phyloP scores from a whole-genome alignment of 2,113 vertebrate species.

The Thermophis baileyi region DNA sequence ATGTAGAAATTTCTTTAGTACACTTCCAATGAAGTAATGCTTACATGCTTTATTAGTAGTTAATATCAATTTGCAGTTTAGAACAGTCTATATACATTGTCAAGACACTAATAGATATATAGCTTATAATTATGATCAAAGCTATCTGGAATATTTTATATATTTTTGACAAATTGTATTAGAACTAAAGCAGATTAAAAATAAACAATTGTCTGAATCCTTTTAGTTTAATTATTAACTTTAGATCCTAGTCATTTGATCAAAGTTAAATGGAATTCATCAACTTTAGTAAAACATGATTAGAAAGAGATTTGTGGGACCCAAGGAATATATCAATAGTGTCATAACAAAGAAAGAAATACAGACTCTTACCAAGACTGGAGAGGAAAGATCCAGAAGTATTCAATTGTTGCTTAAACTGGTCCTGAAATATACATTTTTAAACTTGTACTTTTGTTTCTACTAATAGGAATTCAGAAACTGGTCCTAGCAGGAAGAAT shows the following conservation, averaged over 20 bases:
- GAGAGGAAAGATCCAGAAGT: not conserved
- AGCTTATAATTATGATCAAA: not conserved
- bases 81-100: not conserved
- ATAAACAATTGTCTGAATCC: not conserved
- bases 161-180: not conserved
- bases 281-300: not conserved
- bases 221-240: not conserved
- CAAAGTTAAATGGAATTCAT: not conserved
- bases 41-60: not conserved
- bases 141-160: not conserved
- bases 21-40: not conserved
- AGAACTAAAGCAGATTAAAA: not conserved
- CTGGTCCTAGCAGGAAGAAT: slow-evolving; percentile 97
- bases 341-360: not conserved
- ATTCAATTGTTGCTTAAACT: not conserved
- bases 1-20: not conserved
- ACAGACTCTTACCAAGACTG: not conserved
- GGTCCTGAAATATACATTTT: slow-evolving; percentile 31
- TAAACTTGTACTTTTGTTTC: slow-evolving; percentile 58
- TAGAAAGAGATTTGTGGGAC: not conserved
- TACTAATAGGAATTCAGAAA: slow-evolving; percentile 94
- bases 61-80: not conserved
- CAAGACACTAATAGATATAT: not conserved
- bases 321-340: not conserved
- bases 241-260: not conserved